Percentiles rank a stretch among this genome's conserved stretches.
Evolutionary conservation across 2,113 vertebrate genomes (phyloP).

Genomic region (Dasyurus viverrinus): DNA sequence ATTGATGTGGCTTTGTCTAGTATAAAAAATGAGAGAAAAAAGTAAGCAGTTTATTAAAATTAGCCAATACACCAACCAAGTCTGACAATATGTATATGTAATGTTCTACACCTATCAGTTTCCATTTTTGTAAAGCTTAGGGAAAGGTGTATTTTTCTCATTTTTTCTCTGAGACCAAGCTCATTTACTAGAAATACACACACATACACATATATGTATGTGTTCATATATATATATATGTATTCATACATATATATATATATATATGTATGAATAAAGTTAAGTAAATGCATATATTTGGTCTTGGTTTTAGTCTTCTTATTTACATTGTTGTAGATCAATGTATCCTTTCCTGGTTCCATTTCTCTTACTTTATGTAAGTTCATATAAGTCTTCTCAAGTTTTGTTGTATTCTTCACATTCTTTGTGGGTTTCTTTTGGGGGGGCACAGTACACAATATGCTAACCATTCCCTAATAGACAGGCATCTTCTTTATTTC

Average conservation of each 20-base stretch:
- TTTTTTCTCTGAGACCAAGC: background rate
- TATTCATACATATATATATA: no score
- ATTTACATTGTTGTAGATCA: background rate
- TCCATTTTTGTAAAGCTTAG: background rate
- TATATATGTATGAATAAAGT: no score
- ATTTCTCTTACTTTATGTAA: background rate
- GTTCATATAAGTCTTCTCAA: background rate
- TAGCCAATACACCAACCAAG: no score
- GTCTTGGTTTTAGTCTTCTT: background rate
- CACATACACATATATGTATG: no score
- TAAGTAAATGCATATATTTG: background rate
- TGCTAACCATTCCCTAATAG: background rate
- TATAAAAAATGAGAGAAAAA: background rate
- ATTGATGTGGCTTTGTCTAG: background rate
- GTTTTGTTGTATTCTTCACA: background rate
- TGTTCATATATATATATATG: no score
- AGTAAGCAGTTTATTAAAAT: no score
- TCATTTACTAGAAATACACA: background rate
- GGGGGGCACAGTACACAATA: background rate
- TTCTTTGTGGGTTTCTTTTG: background rate
- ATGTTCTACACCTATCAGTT: background rate
- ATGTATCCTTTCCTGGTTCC: background rate
- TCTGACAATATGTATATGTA: no score
- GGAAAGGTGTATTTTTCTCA: no score
- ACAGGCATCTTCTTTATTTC: background rate